Base-by-base conservation (phyloP, 2,113 vertebrate species). In the Calyptomena viridis region DNA sequence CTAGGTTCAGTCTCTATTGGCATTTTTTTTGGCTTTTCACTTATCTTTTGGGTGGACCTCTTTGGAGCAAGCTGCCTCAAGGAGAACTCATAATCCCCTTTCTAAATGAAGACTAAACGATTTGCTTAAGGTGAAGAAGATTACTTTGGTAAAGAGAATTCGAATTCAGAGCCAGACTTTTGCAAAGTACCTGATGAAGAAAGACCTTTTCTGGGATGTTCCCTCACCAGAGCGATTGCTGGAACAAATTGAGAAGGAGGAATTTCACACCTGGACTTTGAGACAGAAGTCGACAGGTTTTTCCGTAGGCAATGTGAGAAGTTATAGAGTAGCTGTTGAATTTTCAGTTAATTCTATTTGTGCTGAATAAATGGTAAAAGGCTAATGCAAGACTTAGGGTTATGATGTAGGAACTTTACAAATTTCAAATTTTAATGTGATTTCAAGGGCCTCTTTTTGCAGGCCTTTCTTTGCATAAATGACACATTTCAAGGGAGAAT, bases 1-100 rank as follows among this genome's bases (percentile, higher is more conserved):
- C 86, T 96, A 87, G 58, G 53, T 90, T 94, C 71, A 84, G 77
- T 95, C 93, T 96, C 73, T 94, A 81, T 81, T 95, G n/a, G n/a
- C n/a, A n/a, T 96, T 78, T 95, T 90, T 89, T 84, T 92, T 93
- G 83, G 86, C 76, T 92, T 96, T 92, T 94, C 28, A 17, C 89
- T 92, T 94, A 82, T 81, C 83, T 94, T 92, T 91, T 84, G 93
- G 86, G 80, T 93, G 90, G 88, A 97, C 66, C 23, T 82, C 75
- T 95, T 52, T 69, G 89, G 76, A 82, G 40, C 66, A 68, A 62
- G n/a, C 20, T 90, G 53, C 40, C 52, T 88, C 47, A 42, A 82
- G 69, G 39, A 85, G 68, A 95, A 40, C 31, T 63, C 72, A 8
- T 64, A 83, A 28, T 76, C 47, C 75, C 50, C 50, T 66, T 80